phyloP scores from a whole-genome alignment of 2,888 invertebrate species.

The Rhingia campestris region DNA sequence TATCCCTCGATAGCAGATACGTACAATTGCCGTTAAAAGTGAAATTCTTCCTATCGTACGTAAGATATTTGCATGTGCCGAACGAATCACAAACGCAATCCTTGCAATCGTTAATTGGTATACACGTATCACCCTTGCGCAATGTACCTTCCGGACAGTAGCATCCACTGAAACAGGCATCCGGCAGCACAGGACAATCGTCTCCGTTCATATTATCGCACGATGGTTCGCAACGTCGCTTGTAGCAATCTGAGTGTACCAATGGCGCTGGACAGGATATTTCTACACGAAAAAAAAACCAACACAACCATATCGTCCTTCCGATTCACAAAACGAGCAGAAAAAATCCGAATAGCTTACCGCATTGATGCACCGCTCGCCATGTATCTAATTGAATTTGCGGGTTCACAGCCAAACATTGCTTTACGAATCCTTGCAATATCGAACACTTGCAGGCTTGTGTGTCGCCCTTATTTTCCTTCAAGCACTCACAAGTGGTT shows the following conservation, averaged over 20 bases:
- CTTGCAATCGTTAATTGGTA: conserved; percentile 88
- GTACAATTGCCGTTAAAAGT: conserved; percentile 93
- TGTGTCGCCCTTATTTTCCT: conserved; percentile 82
- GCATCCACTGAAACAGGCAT: conserved; percentile 91
- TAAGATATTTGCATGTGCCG: conserved; percentile 91
- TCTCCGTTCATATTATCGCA: conserved; percentile 87
- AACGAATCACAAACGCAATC: conserved; percentile 91
- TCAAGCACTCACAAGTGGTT: conserved; percentile 89
- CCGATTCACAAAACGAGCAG: not conserved
- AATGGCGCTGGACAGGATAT: conserved; percentile 82
- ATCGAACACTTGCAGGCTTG: conserved; percentile 88
- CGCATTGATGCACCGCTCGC: conserved; percentile 88
- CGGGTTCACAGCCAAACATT: conserved; percentile 87
- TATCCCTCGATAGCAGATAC: conserved; percentile 89
- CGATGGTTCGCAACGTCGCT: conserved; percentile 89
- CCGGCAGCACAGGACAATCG: conserved; percentile 86
- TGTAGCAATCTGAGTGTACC: conserved; percentile 92
- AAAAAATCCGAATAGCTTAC: conserved; percentile 76
- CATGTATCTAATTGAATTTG: conserved; percentile 87
- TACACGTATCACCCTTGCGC: conserved; percentile 87
- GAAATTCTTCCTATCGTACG: conserved; percentile 91
- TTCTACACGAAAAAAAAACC: conserved; percentile 37
- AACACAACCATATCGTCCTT: not conserved
- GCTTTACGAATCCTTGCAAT: conserved; percentile 88
- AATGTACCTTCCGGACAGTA: conserved; percentile 91